Percentiles rank a stretch among this genome's conserved stretches.
phyloP scores from a whole-genome alignment of 2,113 vertebrate species.

The Malurus cyaneus region DNA sequence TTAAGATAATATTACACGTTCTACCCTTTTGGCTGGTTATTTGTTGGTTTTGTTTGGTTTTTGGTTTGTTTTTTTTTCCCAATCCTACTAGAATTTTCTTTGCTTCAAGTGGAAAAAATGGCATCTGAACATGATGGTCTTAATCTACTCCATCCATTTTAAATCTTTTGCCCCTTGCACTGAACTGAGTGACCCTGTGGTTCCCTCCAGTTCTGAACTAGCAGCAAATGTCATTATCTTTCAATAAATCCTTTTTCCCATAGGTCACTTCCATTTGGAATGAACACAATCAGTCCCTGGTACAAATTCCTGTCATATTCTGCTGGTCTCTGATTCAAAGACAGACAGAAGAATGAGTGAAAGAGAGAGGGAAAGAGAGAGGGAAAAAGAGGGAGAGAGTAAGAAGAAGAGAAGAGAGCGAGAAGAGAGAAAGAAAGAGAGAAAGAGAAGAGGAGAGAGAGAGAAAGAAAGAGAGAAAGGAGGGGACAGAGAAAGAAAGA shows the following conservation, averaged over 20 bases:
- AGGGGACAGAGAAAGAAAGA: too few relatives aligned
- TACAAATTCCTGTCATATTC: background rate
- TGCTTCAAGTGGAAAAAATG: background rate
- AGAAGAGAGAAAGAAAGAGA: too few relatives aligned
- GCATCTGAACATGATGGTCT: background rate
- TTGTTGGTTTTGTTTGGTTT: background rate
- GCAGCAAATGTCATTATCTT: background rate
- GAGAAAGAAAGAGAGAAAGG: too few relatives aligned
- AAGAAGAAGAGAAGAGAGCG: too few relatives aligned
- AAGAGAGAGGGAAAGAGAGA: too few relatives aligned
- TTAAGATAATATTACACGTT: background rate
- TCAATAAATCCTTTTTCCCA: constrained; percentile 17
- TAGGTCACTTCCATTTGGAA: background rate
- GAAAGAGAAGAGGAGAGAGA: too few relatives aligned
- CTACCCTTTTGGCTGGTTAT: background rate
- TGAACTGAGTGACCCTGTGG: background rate
- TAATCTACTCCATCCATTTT: background rate
- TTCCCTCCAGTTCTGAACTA: background rate
- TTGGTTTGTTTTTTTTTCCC: rapidly evolving
- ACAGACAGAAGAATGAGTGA: background rate
- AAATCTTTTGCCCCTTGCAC: background rate
- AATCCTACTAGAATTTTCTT: background rate
- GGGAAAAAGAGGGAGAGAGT: too few relatives aligned
- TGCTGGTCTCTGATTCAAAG: background rate
- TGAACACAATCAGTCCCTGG: background rate